Evolutionary conservation across 2,113 vertebrate genomes (phyloP).

Genomic region (Macroglossus sobrinus): DNA sequence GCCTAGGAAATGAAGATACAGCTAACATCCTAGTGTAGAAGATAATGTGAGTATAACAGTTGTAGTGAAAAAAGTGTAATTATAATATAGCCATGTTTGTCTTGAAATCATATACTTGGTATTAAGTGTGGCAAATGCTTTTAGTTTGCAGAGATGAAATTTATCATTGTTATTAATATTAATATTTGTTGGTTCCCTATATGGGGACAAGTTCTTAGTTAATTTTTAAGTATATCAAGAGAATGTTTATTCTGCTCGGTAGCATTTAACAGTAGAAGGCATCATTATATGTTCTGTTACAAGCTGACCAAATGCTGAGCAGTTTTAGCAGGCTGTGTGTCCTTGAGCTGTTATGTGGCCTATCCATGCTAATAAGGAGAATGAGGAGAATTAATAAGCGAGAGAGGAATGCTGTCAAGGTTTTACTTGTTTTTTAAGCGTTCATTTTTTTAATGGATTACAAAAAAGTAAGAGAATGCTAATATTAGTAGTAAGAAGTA

Average conservation of each 20-base stretch:
- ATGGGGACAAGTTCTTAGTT: not conserved
- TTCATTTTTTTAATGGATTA: conserved; percentile 33
- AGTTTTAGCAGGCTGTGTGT: conserved; percentile 70
- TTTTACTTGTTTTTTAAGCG: conserved; percentile 44
- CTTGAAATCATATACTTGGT: not conserved
- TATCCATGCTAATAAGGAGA: conserved; percentile 80
- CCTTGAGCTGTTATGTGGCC: conserved; percentile 81
- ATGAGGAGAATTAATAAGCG: conserved; percentile 84
- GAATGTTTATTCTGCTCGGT: not conserved
- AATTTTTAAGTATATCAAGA: not conserved
- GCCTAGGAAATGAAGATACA: not conserved
- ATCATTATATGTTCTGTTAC: conserved; percentile 53
- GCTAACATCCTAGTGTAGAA: not conserved
- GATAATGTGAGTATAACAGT: not conserved
- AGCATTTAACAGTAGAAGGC: conserved; percentile 51
- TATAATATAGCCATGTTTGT: not conserved
- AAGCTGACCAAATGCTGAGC: conserved; percentile 61
- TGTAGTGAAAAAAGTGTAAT: not conserved
- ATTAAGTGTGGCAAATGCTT: not conserved
- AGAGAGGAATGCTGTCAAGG: conserved; percentile 47
- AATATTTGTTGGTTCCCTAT: not conserved
- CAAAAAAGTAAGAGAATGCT: not conserved
- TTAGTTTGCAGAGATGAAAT: not conserved
- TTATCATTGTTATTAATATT: not conserved
- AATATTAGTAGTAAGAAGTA: not conserved